Evolutionary conservation across 2,797 vertebrate species (phyloP).

Genomic region (Siniperca undulata): DNA sequence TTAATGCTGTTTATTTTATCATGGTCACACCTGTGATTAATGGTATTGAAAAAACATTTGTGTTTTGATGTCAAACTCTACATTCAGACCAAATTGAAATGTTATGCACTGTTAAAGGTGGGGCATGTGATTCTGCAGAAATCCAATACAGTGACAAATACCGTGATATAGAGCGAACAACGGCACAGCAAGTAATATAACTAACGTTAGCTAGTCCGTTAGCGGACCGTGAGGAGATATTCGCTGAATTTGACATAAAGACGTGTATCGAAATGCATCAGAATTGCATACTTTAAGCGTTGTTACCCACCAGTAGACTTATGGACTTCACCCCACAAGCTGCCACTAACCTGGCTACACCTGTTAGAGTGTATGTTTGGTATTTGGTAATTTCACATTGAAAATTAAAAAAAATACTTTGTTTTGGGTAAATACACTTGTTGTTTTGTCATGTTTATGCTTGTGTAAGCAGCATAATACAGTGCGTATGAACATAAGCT

Average conservation of each 20-base stretch:
- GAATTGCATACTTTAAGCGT: no score
- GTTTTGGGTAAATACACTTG: neutral
- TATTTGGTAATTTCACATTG: neutral
- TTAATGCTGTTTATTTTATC: neutral
- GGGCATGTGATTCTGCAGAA: no score
- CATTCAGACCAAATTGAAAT: neutral
- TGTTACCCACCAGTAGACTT: neutral
- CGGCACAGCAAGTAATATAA: no score
- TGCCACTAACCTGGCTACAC: neutral
- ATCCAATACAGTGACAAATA: no score
- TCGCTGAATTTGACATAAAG: no score
- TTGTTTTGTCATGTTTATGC: neutral
- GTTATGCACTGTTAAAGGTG: neutral
- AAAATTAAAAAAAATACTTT: slow-evolving; percentile 6
- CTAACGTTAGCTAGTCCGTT: no score
- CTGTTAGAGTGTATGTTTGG: neutral
- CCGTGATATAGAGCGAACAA: no score
- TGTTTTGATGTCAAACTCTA: neutral
- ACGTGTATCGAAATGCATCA: no score
- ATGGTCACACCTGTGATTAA: neutral
- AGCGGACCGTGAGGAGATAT: no score
- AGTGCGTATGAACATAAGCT: neutral
- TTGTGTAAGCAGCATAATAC: neutral
- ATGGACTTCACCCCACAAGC: no score
- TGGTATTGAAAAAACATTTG: neutral